A percentile compares a stretch with the other conserved stretches of the same genome.
These are phyloP conservation scores for Melanotaenia duboulayi DNA, from an alignment of 2,113 vertebrate species.

Conservation along the genomic window DNA sequence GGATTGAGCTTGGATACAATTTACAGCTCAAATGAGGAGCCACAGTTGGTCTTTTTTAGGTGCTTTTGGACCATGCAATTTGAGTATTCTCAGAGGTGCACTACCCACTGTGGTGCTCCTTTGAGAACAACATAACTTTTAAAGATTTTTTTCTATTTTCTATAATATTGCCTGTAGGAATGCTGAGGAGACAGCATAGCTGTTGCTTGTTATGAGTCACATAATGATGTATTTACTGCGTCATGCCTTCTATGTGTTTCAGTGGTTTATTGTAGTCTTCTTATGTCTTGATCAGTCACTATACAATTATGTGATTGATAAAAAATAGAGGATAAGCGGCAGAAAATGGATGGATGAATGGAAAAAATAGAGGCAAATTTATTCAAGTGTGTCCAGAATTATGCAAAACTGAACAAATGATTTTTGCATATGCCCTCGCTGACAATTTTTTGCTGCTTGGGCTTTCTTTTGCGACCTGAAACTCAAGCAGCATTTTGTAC, in stretches of 20 bases:
- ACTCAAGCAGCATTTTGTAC: constrained; percentile 28
- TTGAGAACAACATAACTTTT: neutral
- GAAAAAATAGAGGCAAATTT: neutral
- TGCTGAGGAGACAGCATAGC: too few species aligned
- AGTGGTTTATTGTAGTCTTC: too few species aligned
- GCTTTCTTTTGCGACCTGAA: constrained; percentile 27
- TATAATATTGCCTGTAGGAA: too few species aligned
- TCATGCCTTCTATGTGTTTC: too few species aligned
- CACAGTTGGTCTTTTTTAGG: constrained; percentile 12
- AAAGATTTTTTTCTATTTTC: neutral
- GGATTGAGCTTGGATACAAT: neutral
- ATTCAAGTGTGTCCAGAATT: neutral
- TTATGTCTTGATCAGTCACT: too few species aligned
- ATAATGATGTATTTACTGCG: too few species aligned
- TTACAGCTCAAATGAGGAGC: constrained; percentile 11
- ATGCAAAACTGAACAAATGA: constrained; percentile 34
- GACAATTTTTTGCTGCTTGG: constrained; percentile 31
- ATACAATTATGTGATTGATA: too few species aligned
- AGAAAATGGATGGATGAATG: too few species aligned
- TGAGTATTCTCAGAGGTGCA: neutral
- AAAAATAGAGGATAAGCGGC: too few species aligned
- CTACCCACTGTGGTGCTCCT: neutral
- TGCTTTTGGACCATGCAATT: neutral
- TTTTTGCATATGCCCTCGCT: constrained; percentile 35
- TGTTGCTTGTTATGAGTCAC: too few species aligned